Percentiles rank a stretch among this genome's conserved stretches.
Conservation (phyloP, 1,140 invertebrate species). For the Araneus ventricosus region DNA sequence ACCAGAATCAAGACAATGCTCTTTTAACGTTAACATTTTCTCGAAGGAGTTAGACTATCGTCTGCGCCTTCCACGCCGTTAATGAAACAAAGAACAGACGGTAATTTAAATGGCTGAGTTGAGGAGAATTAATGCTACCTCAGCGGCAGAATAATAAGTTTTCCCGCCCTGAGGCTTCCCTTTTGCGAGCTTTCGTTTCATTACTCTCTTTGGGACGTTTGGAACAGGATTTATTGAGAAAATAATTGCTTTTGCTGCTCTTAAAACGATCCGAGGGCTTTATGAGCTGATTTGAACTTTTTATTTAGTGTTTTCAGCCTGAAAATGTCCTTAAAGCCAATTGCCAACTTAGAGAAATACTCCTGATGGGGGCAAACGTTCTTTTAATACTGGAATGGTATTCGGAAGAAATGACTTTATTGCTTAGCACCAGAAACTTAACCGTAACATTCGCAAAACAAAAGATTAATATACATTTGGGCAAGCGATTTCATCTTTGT, state of each 20-base stretch:
- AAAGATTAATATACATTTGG: too few relatives aligned
- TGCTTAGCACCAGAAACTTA: neutral
- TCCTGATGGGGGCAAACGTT: neutral
- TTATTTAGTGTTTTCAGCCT: neutral
- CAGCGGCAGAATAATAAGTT: constrained; percentile 43
- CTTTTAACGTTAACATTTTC: neutral
- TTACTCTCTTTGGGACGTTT: constrained; percentile 40
- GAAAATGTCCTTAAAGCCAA: constrained; percentile 25
- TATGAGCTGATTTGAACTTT: constrained; percentile 19
- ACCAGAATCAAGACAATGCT: neutral
- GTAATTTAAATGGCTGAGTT: constrained; percentile 46
- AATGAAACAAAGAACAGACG: neutral
- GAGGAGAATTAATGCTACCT: constrained; percentile 49
- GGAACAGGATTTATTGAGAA: constrained; percentile 38
- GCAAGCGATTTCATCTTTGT: too few relatives aligned
- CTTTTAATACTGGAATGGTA: neutral
- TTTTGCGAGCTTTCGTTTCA: constrained; percentile 31
- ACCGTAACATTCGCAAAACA: too few relatives aligned
- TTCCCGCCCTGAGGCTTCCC: neutral
- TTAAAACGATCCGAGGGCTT: constrained; percentile 4
- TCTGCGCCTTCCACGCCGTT: neutral
- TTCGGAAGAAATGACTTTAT: neutral
- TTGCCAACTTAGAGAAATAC: neutral
- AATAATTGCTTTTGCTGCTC: constrained; percentile 48
- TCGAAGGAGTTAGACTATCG: neutral